These are phyloP conservation scores for Halesus radiatus DNA, from an alignment of 1,140 invertebrate genomes.

Conservation along the genomic window DNA sequence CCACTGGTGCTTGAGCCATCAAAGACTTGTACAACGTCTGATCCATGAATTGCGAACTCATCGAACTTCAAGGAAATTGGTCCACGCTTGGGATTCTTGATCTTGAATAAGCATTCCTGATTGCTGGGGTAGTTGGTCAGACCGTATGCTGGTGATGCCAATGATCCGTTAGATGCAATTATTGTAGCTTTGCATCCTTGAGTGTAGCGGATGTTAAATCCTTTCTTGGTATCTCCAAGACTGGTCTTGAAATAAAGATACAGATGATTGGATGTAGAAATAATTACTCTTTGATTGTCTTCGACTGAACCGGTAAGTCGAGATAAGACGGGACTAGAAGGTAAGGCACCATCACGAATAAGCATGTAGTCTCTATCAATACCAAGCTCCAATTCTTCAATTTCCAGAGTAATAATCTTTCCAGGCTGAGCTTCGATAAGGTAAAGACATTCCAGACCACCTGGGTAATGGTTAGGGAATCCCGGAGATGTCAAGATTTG, in stretches of 20 bases:
- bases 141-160: conserved; percentile 89
- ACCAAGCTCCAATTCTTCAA: conserved; percentile 92
- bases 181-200: conserved; percentile 90
- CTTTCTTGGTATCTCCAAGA: conserved; percentile 87
- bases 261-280: conserved; percentile 90
- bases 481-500: conserved; percentile 90
- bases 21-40: conserved; percentile 91
- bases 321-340: conserved; percentile 87
- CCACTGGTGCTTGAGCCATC: conserved; percentile 90
- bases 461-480: conserved; percentile 93
- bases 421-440: conserved; percentile 90
- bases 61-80: conserved; percentile 91
- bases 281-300: conserved; percentile 87
- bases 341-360: conserved; percentile 89
- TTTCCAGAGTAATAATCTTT: conserved; percentile 89
- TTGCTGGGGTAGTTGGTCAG: conserved; percentile 90
- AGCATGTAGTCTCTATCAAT: conserved; percentile 89
- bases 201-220: conserved; percentile 92
- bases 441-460: conserved; percentile 94
- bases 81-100: conserved; percentile 86
- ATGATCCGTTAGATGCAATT: conserved; percentile 83
- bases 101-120: conserved; percentile 90
- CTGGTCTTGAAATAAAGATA: conserved; percentile 95
- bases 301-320: conserved; percentile 83
- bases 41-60: conserved; percentile 87